phyloP scores from a whole-genome alignment of 1,140 invertebrate species.

The Helicoverpa armigera region DNA sequence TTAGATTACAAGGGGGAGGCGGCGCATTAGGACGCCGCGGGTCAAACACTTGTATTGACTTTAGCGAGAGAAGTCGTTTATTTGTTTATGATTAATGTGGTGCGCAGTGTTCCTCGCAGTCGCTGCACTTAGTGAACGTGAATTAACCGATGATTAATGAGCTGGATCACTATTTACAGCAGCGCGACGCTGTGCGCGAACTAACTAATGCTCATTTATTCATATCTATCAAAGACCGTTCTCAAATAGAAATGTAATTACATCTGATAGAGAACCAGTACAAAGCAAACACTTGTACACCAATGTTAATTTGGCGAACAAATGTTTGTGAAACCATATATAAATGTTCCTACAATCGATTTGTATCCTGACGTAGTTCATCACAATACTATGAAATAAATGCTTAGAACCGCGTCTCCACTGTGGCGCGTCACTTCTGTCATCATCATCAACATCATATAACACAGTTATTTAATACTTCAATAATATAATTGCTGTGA shows the following conservation, averaged over 20 bases:
- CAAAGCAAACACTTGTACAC: not conserved
- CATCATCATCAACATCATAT: too few relatives aligned
- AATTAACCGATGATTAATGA: conserved; percentile 5
- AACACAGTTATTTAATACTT: too few relatives aligned
- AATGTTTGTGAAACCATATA: not conserved
- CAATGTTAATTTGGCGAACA: not conserved
- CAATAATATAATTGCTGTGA: too few relatives aligned
- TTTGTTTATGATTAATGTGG: conserved; percentile 38
- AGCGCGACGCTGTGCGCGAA: not conserved
- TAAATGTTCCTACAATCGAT: not conserved
- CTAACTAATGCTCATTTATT: not conserved
- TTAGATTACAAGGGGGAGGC: conserved; percentile 38
- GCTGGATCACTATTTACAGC: not conserved
- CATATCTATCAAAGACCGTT: not conserved
- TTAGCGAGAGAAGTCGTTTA: conserved; percentile 23
- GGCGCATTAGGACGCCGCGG: conserved; percentile 20
- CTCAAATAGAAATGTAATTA: conserved; percentile 7
- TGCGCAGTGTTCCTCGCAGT: not conserved
- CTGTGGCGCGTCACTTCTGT: too few relatives aligned
- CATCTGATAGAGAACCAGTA: not conserved
- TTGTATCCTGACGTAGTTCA: too few relatives aligned
- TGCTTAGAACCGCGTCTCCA: too few relatives aligned
- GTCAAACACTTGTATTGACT: conserved; percentile 50
- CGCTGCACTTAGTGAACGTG: not conserved
- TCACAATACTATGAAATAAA: too few relatives aligned